Evolutionary conservation across 1,140 invertebrate genomes (phyloP).

Genomic region (Agraylea sexmaculata): DNA sequence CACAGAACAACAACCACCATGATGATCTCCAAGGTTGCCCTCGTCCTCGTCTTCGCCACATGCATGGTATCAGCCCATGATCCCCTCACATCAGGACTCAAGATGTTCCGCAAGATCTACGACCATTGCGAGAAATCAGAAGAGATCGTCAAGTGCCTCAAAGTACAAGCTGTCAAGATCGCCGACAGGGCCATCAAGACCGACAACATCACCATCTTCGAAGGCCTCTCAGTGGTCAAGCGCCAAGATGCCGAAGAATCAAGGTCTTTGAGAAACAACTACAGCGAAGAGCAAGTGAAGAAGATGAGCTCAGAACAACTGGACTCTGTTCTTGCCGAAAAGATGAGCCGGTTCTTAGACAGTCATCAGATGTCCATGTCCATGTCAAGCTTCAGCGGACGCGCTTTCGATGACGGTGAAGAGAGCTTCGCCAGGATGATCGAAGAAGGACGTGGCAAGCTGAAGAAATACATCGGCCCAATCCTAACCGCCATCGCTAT

Average conservation of each 20-base stretch:
- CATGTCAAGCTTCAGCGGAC: slow-evolving; percentile 28
- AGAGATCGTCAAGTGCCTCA: slow-evolving; percentile 53
- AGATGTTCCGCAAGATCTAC: slow-evolving; percentile 43
- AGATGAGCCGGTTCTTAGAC: slow-evolving; percentile 44
- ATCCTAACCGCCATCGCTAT: slow-evolving; percentile 50
- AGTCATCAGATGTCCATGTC: slow-evolving; percentile 47
- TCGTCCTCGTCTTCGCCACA: slow-evolving; percentile 24
- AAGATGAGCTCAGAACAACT: slow-evolving; percentile 35
- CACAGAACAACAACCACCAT: slow-evolving; percentile 7
- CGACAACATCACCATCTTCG: slow-evolving; percentile 47
- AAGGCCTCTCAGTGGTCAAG: slow-evolving; percentile 44
- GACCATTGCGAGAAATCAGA: slow-evolving; percentile 46
- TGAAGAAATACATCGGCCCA: slow-evolving; percentile 43
- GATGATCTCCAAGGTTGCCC: slow-evolving; percentile 9
- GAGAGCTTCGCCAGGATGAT: slow-evolving; percentile 27
- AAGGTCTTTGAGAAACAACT: slow-evolving; percentile 31
- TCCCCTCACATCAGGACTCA: slow-evolving; percentile 29
- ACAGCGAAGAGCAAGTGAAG: slow-evolving; percentile 42
- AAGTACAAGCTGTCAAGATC: slow-evolving; percentile 50
- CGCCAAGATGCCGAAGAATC: slow-evolving; percentile 32
- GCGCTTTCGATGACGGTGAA: slow-evolving; percentile 24
- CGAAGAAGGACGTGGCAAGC: slow-evolving; percentile 46
- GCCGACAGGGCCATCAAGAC: slow-evolving; percentile 49
- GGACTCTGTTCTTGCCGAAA: slow-evolving; percentile 44
- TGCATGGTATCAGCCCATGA: slow-evolving; percentile 27